Evolutionary conservation across 2,888 invertebrate species (phyloP).

Genomic region (Leptogaster cylindrica): DNA sequence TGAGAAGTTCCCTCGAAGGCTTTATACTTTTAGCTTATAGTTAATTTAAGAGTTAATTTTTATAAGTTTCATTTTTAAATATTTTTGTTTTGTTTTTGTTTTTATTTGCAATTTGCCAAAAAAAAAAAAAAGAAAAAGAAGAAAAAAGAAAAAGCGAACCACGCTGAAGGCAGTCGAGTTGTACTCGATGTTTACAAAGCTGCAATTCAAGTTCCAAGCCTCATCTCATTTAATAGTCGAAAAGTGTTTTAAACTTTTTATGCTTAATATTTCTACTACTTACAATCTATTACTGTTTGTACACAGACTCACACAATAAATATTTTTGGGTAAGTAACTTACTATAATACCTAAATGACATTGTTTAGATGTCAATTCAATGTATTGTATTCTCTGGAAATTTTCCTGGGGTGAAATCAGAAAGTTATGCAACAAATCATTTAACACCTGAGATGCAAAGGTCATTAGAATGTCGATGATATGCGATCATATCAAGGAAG

Average conservation of each 20-base stretch:
- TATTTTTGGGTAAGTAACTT: slow-evolving; percentile 9
- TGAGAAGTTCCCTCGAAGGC: slow-evolving; percentile 42
- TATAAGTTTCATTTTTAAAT: slow-evolving; percentile 21
- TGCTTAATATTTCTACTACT: slow-evolving; percentile 27
- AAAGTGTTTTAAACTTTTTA: slow-evolving; percentile 43
- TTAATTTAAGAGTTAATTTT: slow-evolving; percentile 30
- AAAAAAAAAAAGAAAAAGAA: too few relatives aligned
- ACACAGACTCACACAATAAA: background rate
- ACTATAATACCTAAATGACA: slow-evolving; percentile 22
- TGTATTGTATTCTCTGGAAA: background rate
- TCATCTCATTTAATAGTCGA: slow-evolving; percentile 32
- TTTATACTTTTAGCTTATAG: slow-evolving; percentile 28
- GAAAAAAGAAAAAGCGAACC: too few relatives aligned
- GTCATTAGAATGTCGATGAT: too few relatives aligned
- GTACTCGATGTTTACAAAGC: background rate
- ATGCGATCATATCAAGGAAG: too few relatives aligned
- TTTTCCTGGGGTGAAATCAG: too few relatives aligned
- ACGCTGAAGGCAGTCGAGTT: background rate
- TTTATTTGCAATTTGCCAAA: slow-evolving; percentile 36
- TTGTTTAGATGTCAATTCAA: background rate
- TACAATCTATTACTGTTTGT: too few relatives aligned
- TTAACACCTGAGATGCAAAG: too few relatives aligned
- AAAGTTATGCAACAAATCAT: too few relatives aligned
- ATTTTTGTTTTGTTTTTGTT: background rate
- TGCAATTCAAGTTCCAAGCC: slow-evolving; percentile 39